Conservation (phyloP, 2,113 vertebrate species). For the Dicrurus megarhynchus region DNA sequence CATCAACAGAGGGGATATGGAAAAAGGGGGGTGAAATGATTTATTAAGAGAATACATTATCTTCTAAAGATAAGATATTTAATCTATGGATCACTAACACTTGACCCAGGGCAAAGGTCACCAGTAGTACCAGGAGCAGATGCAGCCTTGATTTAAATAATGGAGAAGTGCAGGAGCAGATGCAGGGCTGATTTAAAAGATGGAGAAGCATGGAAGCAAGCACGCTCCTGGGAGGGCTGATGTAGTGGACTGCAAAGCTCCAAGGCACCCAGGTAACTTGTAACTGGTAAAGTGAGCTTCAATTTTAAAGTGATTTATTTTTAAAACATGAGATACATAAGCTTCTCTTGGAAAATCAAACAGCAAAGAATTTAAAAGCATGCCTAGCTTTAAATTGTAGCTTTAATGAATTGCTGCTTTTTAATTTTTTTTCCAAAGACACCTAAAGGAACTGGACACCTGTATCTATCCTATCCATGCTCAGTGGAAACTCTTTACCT, state of each 20-base stretch:
- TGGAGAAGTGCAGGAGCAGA: background rate
- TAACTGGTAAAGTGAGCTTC: background rate
- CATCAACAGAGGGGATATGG: background rate
- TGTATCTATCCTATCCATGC: background rate
- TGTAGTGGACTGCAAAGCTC: background rate
- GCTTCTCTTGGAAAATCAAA: background rate
- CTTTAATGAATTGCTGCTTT: background rate
- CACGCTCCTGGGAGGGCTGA: background rate
- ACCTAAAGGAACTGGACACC: background rate
- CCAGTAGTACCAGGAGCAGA: background rate
- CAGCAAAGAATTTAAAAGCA: background rate
- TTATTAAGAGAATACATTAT: background rate
- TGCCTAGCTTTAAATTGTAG: background rate
- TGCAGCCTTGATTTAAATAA: background rate
- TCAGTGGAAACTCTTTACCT: background rate
- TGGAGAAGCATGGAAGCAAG: background rate
- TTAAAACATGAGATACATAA: background rate
- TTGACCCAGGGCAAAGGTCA: background rate
- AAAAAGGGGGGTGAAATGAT: background rate
- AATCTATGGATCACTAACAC: background rate
- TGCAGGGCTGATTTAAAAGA: background rate
- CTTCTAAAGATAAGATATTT: background rate
- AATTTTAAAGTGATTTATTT: background rate
- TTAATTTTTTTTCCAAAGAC: background rate
- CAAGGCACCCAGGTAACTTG: background rate